These are phyloP conservation scores for Leucosticte australis DNA, from an alignment of 2,113 vertebrate genomes.

Conservation along the genomic window DNA sequence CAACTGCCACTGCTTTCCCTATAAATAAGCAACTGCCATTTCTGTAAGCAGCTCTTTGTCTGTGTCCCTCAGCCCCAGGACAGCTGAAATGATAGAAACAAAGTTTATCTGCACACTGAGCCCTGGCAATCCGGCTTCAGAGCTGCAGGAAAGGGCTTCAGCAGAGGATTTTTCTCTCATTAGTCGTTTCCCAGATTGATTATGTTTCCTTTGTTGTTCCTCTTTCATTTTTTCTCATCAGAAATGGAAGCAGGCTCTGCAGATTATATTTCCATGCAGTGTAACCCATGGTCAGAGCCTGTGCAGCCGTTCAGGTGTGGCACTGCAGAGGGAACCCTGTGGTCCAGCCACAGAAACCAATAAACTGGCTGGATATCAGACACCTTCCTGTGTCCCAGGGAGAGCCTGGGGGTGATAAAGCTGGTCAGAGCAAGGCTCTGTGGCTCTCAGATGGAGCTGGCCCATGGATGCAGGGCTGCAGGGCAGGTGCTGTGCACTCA, in stretches of 20 bases:
- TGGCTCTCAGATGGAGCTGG: not conserved
- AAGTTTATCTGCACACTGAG: not conserved
- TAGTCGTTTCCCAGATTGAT: not conserved
- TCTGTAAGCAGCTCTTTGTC: not conserved
- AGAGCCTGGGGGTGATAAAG: not conserved
- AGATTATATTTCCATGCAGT: not conserved
- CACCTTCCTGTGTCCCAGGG: not conserved
- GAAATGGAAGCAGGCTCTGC: not conserved
- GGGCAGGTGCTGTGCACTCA: accelerated
- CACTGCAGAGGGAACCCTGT: not conserved
- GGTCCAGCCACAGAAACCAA: not conserved
- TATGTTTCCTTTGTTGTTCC: not conserved
- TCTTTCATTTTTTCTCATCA: not conserved
- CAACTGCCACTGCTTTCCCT: not conserved
- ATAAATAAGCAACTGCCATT: conserved; percentile 22
- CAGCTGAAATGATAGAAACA: not conserved
- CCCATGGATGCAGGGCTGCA: accelerated
- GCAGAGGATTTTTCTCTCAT: not conserved
- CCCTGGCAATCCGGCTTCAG: not conserved
- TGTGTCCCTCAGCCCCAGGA: not conserved
- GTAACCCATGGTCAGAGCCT: not conserved
- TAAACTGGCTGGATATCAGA: not conserved
- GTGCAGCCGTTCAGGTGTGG: not conserved
- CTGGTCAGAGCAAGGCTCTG: not conserved
- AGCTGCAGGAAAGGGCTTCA: not conserved